Conservation (phyloP, 2,888 invertebrate species). For the Melinaea menophilus region DNA sequence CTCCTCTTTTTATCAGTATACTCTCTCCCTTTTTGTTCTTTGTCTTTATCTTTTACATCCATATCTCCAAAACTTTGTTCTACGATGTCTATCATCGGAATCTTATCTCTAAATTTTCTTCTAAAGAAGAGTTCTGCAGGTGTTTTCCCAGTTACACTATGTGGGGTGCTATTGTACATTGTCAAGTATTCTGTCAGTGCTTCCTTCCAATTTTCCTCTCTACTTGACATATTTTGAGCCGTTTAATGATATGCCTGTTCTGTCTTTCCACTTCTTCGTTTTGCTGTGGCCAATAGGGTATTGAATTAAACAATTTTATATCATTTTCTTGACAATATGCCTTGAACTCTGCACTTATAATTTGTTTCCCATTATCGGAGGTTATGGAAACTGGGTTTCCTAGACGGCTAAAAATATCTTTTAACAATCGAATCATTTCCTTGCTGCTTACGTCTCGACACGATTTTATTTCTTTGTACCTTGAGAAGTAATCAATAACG, state of each 20-base stretch:
- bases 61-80: slow-evolving; percentile 19
- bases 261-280: not conserved
- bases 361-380: not conserved
- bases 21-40: slow-evolving; percentile 24
- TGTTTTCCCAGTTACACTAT: slow-evolving; percentile 35
- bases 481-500: too few relatives aligned
- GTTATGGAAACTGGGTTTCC: not conserved
- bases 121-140: slow-evolving; percentile 35
- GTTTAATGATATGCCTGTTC: not conserved
- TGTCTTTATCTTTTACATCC: slow-evolving; percentile 26
- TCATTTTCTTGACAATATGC: not conserved
- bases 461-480: too few relatives aligned
- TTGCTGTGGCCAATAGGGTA: not conserved
- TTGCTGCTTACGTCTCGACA: too few relatives aligned
- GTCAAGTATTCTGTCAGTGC: slow-evolving; percentile 1
- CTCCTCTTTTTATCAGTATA: slow-evolving; percentile 25
- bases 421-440: too few relatives aligned
- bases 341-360: not conserved
- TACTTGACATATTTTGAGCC: too few relatives aligned
- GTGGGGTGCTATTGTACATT: slow-evolving; percentile 13
- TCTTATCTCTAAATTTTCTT: slow-evolving; percentile 37
- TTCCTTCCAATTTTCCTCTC: too few relatives aligned
- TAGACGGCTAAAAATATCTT: not conserved
- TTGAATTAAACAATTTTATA: not conserved
- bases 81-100: slow-evolving; percentile 29